Evolutionary conservation across 2,888 invertebrate genomes (phyloP).

Genomic region (Drosophila vallismaia): DNA sequence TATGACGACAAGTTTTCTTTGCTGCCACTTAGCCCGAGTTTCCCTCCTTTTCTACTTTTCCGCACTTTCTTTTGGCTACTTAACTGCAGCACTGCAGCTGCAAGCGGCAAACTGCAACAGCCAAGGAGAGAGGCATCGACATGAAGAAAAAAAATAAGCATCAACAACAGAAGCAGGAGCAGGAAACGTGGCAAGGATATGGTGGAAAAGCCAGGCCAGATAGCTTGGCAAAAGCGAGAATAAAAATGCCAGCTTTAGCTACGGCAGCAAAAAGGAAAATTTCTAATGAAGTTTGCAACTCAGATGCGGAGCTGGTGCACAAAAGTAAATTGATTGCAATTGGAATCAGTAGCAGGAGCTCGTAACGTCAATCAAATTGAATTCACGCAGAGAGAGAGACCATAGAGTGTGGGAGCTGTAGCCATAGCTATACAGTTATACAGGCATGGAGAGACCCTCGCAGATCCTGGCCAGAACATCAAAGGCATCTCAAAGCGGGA

Average conservation of each 20-base stretch:
- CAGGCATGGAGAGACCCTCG: background rate
- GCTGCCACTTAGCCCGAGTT: constrained; percentile 25
- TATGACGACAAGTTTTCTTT: constrained; percentile 73
- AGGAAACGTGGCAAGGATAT: constrained; percentile 2
- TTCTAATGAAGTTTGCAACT: constrained; percentile 79
- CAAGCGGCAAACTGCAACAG: constrained; percentile 43
- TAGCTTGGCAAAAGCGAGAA: constrained; percentile 43
- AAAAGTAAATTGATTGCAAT: constrained; percentile 79
- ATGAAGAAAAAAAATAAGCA: constrained; percentile 17
- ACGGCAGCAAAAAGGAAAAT: constrained; percentile 54
- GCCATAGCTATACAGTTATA: constrained; percentile 31
- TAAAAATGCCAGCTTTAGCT: constrained; percentile 51
- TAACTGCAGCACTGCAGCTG: constrained; percentile 61
- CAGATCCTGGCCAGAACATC: constrained; percentile 46
- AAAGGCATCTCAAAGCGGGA: constrained; percentile 49
- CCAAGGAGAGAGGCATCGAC: constrained; percentile 27
- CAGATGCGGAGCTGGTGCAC: constrained; percentile 62
- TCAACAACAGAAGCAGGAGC: constrained; percentile 1
- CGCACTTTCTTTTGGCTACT: constrained; percentile 57
- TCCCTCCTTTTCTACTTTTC: constrained; percentile 14
- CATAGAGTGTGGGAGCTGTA: constrained; percentile 6
- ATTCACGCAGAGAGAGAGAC: constrained; percentile 64
- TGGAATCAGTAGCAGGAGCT: constrained; percentile 78
- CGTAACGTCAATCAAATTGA: constrained; percentile 80
- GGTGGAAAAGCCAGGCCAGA: constrained; percentile 9